Percentiles rank a stretch among this genome's conserved stretches.
phyloP scores from a whole-genome alignment of 2,888 invertebrate species.

The Lasiommata megera region DNA sequence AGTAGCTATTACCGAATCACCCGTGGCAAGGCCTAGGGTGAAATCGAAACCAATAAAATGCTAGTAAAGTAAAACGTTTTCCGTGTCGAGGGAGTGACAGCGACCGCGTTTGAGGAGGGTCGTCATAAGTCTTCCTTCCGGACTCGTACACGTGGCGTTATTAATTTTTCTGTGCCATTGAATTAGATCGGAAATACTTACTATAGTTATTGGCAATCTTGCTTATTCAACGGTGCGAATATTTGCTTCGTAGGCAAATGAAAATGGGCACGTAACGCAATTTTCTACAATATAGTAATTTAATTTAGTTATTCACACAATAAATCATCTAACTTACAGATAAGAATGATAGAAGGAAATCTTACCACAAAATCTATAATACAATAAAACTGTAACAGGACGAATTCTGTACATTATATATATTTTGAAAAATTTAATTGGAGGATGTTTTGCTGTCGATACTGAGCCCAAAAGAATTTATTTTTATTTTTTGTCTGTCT shows the following conservation, averaged over 20 bases:
- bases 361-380: too few species aligned
- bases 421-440: too few species aligned
- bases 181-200: slow-evolving; percentile 4
- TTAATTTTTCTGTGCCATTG: slow-evolving; percentile 18
- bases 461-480: too few species aligned
- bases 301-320: too few species aligned
- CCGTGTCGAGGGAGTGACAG: slow-evolving; percentile 60
- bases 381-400: too few species aligned
- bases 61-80: slow-evolving; percentile 71
- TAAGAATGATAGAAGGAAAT: too few species aligned
- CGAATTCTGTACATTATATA: too few species aligned
- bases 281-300: too few species aligned
- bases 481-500: too few species aligned
- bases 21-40: slow-evolving; percentile 62
- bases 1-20: slow-evolving; percentile 33
- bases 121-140: slow-evolving; percentile 74
- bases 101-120: slow-evolving; percentile 66
- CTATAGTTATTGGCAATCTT: slow-evolving; percentile 2
- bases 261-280: background rate
- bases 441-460: too few species aligned
- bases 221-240: background rate
- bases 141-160: slow-evolving; percentile 21
- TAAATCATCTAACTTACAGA: too few species aligned
- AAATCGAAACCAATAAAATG: slow-evolving; percentile 79
- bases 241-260: background rate